These are phyloP conservation scores for Astropecten irregularis DNA, from an alignment of 53 echinoderm and acorn worm genomes.

Conservation along the genomic window DNA sequence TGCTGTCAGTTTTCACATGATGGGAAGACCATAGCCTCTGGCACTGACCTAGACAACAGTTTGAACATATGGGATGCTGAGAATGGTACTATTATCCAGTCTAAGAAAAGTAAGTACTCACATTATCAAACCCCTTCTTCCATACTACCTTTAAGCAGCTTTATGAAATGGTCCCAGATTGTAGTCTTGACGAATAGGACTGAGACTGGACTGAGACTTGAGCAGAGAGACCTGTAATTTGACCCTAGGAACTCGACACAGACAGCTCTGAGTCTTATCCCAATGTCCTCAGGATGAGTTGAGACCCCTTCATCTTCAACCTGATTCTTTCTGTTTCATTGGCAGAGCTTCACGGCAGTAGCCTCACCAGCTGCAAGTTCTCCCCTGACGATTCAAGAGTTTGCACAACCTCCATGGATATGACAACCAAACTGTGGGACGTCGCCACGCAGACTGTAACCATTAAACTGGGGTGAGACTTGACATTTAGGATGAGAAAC, in stretches of 20 bases:
- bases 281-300: too few species aligned
- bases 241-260: too few species aligned
- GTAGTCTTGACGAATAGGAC: too few species aligned
- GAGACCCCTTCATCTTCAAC: too few species aligned
- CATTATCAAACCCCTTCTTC: too few species aligned
- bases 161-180: too few species aligned
- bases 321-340: neutral
- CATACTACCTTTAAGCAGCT: too few species aligned
- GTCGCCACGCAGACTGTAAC: conserved; percentile 66
- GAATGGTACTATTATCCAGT: conserved; percentile 70
- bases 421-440: conserved; percentile 94
- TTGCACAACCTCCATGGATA: conserved; percentile 94
- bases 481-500: too few species aligned
- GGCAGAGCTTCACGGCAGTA: conserved; percentile 89
- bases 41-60: conserved; percentile 84
- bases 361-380: conserved; percentile 86
- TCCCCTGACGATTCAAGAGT: conserved; percentile 92
- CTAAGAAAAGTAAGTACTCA: conserved; percentile 79
- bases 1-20: conserved; percentile 89
- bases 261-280: too few species aligned
- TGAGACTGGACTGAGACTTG: too few species aligned
- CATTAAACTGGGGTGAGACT: conserved; percentile 77
- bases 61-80: conserved; percentile 75
- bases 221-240: too few species aligned
- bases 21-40: conserved; percentile 78